Conservation (phyloP, 2,888 invertebrate genomes). For the Oegoconia quadripuncta region DNA sequence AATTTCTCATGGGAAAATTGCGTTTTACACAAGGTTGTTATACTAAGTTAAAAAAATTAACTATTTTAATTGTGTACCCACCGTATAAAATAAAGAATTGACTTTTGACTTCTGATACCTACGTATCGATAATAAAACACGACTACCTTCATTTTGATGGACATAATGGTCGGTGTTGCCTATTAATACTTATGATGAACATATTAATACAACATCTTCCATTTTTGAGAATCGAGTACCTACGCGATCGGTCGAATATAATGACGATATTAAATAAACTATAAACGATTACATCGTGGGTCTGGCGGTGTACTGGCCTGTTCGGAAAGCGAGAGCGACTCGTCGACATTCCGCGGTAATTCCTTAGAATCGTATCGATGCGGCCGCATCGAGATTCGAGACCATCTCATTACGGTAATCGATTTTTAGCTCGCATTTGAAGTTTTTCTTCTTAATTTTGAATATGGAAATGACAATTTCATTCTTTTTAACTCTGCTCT, state of each 20-base stretch:
- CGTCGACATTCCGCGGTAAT: conserved; percentile 69
- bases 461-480: too few relatives aligned
- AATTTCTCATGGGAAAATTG: too few relatives aligned
- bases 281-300: conserved; percentile 48
- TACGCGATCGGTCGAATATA: conserved; percentile 28
- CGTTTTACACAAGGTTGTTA: too few relatives aligned
- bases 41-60: too few relatives aligned
- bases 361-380: conserved; percentile 50
- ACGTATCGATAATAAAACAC: too few relatives aligned
- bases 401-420: conserved; percentile 49
- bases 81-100: too few relatives aligned
- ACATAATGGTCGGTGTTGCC: too few relatives aligned
- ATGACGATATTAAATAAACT: conserved; percentile 48
- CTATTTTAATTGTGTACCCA: too few relatives aligned
- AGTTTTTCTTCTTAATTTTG: too few relatives aligned
- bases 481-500: too few relatives aligned
- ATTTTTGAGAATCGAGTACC: conserved; percentile 23
- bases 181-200: conserved; percentile 1
- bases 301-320: conserved; percentile 20
- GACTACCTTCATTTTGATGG: too few relatives aligned
- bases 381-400: conserved; percentile 32
- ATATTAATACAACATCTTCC: conserved; percentile 14
- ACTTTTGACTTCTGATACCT: too few relatives aligned
- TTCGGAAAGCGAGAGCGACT: conserved; percentile 66
- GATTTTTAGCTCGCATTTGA: conserved; percentile 24